Conservation (phyloP, 2,113 vertebrate genomes). For the Eurystomus gularis region DNA sequence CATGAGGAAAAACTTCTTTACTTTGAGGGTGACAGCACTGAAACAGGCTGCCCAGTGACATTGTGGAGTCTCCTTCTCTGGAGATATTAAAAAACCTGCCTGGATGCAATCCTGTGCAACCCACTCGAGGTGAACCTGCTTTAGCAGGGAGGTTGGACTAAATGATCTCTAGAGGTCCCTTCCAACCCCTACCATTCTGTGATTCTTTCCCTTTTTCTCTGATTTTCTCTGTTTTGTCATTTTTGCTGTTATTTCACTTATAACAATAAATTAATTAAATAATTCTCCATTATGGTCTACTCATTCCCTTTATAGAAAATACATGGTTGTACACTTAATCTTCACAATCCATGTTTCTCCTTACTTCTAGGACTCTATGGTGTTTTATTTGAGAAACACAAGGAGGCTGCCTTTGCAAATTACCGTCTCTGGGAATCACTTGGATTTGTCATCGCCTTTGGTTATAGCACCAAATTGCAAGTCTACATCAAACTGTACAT, state of each 20-base stretch:
- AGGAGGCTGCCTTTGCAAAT: conserved; percentile 93
- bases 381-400: conserved; percentile 82
- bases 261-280: not conserved
- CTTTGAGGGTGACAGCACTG: too few species aligned
- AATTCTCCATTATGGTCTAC: not conserved
- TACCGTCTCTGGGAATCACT: conserved; percentile 94
- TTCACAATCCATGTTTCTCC: not conserved
- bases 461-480: conserved; percentile 86
- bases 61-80: too few species aligned
- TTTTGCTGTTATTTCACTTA: not conserved
- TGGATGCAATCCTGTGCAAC: too few species aligned
- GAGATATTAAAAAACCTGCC: too few species aligned
- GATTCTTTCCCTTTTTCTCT: not conserved
- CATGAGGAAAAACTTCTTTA: too few species aligned
- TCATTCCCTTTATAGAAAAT: not conserved
- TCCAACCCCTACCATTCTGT: not conserved
- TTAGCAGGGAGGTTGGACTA: not conserved
- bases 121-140: not conserved
- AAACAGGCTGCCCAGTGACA: too few species aligned
- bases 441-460: conserved; percentile 88
- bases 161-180: not conserved
- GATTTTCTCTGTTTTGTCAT: not conserved
- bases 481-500: conserved; percentile 85
- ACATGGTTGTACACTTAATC: not conserved
- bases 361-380: conserved; percentile 85